A percentile compares a stretch with the other conserved stretches of the same genome.
Conservation (phyloP, 2,113 vertebrate species). For the Charadrius vociferus region DNA sequence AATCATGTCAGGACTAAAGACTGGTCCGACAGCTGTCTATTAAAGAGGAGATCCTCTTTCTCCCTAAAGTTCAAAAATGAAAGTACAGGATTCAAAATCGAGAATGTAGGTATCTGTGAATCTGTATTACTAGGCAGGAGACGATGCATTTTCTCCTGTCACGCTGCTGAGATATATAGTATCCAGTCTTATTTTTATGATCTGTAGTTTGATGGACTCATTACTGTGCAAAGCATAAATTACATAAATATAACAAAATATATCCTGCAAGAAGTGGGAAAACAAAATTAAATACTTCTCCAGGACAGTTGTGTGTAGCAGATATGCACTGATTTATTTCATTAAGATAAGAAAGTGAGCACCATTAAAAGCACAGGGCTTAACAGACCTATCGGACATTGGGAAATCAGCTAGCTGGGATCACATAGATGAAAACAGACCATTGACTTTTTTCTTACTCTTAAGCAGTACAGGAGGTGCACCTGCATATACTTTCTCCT, state of each 20-base stretch:
- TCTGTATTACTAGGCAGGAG: not conserved
- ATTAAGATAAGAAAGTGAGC: not conserved
- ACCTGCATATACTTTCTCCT: not conserved
- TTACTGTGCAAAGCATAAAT: constrained; percentile 11
- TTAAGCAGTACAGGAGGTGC: not conserved
- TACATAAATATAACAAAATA: constrained; percentile 11
- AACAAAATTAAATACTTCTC: constrained; percentile 44
- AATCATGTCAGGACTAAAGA: not conserved
- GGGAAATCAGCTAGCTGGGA: not conserved
- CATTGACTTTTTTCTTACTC: not conserved
- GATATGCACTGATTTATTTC: constrained; percentile 14
- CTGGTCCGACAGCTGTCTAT: not conserved
- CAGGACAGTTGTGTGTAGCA: not conserved
- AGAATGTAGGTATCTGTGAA: not conserved
- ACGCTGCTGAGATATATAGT: not conserved
- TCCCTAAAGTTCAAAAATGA: not conserved
- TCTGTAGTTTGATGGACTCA: not conserved
- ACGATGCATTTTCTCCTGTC: not conserved
- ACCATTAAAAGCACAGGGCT: not conserved
- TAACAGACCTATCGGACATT: not conserved
- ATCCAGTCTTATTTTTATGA: not conserved
- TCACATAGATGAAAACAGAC: not conserved
- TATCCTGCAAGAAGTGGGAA: constrained; percentile 6
- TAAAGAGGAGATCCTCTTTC: not conserved
- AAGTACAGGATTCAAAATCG: not conserved